Evolutionary conservation across 2,113 vertebrate genomes (phyloP), one percentile per base, ranked within the genome.

Genomic region (Malaclemys terrapin): DNA sequence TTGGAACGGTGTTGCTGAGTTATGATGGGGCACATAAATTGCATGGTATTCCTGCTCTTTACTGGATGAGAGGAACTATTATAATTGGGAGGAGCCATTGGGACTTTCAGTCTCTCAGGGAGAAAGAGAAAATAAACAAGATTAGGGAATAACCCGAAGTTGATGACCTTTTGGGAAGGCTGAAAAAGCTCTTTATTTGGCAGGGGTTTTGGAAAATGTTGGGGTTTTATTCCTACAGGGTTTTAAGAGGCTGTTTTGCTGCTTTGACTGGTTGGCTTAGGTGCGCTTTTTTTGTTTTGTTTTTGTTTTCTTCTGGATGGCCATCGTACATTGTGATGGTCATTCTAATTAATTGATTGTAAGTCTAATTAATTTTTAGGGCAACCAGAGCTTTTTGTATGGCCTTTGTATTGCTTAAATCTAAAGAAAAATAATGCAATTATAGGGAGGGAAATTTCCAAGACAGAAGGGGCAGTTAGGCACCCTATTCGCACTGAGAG

Each of bases 11-110:
- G 29, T 0, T 17, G 52, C 90, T 91, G 69, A 82, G 35, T 82
- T 78, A 19, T 52, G 82, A 80, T 84, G 83, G 86, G 92, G 50
- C 78, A 84, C 56, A 38, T 5, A 88, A 96, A 92, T 49, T 54
- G 47, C 27, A 57, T 47, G 53, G 10, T 0, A 0, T 54, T 69
- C 29, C 62, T 95, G 88, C 75, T 91, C 47, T 69, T 94, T 75
- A 72, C 0, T 0, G 78, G 75, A 47, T 52, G 78, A 85, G 89
- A 85, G 10, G 42, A 52, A 47, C 10, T 90, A 29, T 31, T 89
- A 24, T 8, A 90, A 87, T 62, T 90, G 85, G 49, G 1, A 14
- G 85, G 24, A 19, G 45, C 57, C 53, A 31, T 54, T 25, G 86
- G 79, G 8, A 1, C 62, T 84, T 90, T 72, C 19, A 2, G 2